These are phyloP conservation scores for Acanthosepion pharaonis DNA, from an alignment of 2,888 invertebrate genomes.

Conservation along the genomic window DNA sequence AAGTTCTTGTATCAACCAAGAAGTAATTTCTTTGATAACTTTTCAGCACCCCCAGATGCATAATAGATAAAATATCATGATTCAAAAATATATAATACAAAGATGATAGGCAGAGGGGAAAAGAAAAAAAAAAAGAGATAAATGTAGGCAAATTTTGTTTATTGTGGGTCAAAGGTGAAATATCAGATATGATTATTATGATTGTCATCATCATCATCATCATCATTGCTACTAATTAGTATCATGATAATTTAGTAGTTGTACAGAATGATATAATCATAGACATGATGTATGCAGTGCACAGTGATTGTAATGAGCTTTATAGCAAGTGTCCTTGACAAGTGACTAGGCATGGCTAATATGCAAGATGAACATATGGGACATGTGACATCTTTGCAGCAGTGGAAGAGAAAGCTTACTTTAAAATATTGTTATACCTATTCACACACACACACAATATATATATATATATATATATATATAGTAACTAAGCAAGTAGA, in stretches of 20 bases:
- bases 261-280: neutral
- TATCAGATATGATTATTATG: neutral
- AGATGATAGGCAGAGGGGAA: no score
- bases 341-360: neutral
- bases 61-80: neutral
- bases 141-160: neutral
- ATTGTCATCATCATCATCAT: neutral
- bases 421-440: neutral
- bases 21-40: no score
- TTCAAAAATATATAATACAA: no score
- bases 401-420: neutral
- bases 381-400: slow-evolving; percentile 33
- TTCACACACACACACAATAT: neutral
- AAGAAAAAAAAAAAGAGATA: neutral
- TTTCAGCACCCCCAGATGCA: no score
- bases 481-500: neutral
- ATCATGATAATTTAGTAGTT: neutral
- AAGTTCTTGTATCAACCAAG: no score
- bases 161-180: neutral
- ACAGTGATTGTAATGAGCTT: neutral
- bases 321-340: neutral
- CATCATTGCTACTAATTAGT: neutral
- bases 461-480: neutral
- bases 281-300: neutral
- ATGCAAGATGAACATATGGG: slow-evolving; percentile 12